Evolutionary conservation across 2,888 invertebrate genomes (phyloP), one percentile per base, ranked within the genome.

Genomic region (Opisthograptis luteolata): DNA sequence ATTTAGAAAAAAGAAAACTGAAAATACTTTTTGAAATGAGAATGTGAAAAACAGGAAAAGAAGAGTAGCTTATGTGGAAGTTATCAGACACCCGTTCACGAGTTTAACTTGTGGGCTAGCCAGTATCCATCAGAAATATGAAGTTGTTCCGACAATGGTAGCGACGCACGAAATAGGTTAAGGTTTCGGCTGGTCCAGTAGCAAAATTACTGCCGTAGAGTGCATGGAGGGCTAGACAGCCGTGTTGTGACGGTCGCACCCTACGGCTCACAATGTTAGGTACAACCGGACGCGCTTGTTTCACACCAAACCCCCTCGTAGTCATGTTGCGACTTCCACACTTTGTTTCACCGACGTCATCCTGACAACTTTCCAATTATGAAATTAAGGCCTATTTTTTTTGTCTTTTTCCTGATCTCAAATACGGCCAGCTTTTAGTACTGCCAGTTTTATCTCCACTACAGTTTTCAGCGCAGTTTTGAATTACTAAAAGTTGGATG

Each of bases 111-210:
- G n/a, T n/a, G n/a, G n/a, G n/a, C n/a, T n/a, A n/a, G n/a, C n/a
- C n/a, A n/a, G n/a, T n/a, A n/a, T n/a, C n/a, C n/a, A n/a, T n/a
- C n/a, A n/a, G n/a, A n/a, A n/a, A n/a, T n/a, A n/a, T n/a, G n/a
- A n/a, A n/a, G 22, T 15, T 40, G 9, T 8, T 25, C 2, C 6
- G 32, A 20, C 39, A 32, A 34, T 55, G 56, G 52, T 56, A 46
- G 64, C 60, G 56, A 61, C 64, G 54, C 55, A 63, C 63, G 72
- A 55, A 55, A 22, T 75, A 73, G 64, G 57, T 66, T 66, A 66
- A 65, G 65, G 55, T 61, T 69, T 66, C 73, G 76, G 72, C 70
- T 73, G 76, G 76, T 73, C 76, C 75, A 75, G 68, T 72, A 64
- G 68, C 55, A 46, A 64, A 60, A 56, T 62, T 61, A 45, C 24